Base-by-base conservation (phyloP, 2,888 invertebrate genomes). In the Cepaea hortensis region DNA sequence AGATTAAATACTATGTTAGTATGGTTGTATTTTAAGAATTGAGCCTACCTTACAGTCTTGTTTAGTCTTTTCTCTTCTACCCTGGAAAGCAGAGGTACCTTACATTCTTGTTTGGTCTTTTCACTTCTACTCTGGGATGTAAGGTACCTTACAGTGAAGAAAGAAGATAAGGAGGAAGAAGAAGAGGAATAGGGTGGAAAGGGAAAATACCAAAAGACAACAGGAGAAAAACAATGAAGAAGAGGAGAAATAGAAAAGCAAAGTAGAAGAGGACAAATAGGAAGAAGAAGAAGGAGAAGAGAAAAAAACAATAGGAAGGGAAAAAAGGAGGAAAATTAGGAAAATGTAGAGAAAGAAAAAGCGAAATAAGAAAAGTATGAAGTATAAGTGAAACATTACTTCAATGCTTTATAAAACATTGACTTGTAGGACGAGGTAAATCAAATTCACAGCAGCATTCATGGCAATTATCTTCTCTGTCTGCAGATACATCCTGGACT, bases 401-500 rank as follows among this genome's bases (percentile, higher is more conserved):
- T 6, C 68, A 68, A 20, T 0, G 20, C 15, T n/a, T 20, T n/a
- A 68, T 68, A 68, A 13, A 68, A 15, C 15, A 2, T 20, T 20
- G 20, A 20, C 6, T n/a, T 20, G 20, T 68, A 68, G 20, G n/a
- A 6, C 6, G 20, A 18, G 15, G 20, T n/a, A 68, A 6, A 68
- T 18, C 6, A 20, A 18, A 15, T 20, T 18, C 1, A 3, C 15
- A 20, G n/a, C 68, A 68, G 6, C 35, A 46, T 75, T 11, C 48
- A 15, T 68, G 68, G 1, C 20, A 68, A 18, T 6, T 15, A 4
- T 46, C 1, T 46, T 48, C 13, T 75, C 18, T 18, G 13, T n/a
- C 55, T 55, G 13, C 46, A 97, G 98, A 91, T 99, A 99, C 95
- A 96, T 99, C 90, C 96, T 99, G 93, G 99, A 99, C 95, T 99